Evolutionary conservation across 2,888 invertebrate genomes (phyloP).

Genomic region (Drosophila borborema): DNA sequence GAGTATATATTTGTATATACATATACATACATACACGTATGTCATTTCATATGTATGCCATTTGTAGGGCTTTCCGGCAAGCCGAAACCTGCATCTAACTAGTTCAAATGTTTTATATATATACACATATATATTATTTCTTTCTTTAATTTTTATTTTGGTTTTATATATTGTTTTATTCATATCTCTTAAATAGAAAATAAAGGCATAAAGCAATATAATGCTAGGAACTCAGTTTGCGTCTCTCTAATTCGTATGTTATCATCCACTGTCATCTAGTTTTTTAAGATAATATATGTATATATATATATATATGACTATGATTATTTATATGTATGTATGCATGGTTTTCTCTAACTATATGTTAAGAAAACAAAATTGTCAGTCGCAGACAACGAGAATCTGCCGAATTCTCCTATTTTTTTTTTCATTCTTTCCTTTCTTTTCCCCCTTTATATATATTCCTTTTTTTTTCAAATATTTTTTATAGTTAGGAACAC

Average conservation of each 20-base stretch:
- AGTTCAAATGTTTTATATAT: not conserved
- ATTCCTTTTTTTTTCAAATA: constrained; percentile 40
- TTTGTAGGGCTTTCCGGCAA: not conserved
- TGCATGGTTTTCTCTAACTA: not conserved
- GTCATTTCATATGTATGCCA: not conserved
- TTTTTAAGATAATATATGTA: constrained; percentile 1
- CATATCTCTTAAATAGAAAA: constrained; percentile 57
- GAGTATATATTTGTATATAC: not conserved
- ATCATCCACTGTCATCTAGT: constrained; percentile 7
- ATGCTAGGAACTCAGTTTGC: constrained; percentile 80
- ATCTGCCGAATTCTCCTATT: constrained; percentile 3
- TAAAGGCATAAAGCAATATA: constrained; percentile 76
- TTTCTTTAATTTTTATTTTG: too few relatives aligned
- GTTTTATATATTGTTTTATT: not conserved
- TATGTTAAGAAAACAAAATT: constrained; percentile 7
- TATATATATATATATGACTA: constrained; percentile 2
- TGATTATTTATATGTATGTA: constrained; percentile 7
- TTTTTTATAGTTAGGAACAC: constrained; percentile 77
- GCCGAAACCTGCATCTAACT: constrained; percentile 2
- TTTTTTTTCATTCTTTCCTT: not conserved
- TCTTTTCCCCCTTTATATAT: not conserved
- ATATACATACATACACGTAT: not conserved
- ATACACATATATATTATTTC: not conserved
- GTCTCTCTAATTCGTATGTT: constrained; percentile 63
- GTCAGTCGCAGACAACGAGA: not conserved